These are phyloP conservation scores for Dione vanillae DNA, from an alignment of 2,888 invertebrate species.

Conservation along the genomic window DNA sequence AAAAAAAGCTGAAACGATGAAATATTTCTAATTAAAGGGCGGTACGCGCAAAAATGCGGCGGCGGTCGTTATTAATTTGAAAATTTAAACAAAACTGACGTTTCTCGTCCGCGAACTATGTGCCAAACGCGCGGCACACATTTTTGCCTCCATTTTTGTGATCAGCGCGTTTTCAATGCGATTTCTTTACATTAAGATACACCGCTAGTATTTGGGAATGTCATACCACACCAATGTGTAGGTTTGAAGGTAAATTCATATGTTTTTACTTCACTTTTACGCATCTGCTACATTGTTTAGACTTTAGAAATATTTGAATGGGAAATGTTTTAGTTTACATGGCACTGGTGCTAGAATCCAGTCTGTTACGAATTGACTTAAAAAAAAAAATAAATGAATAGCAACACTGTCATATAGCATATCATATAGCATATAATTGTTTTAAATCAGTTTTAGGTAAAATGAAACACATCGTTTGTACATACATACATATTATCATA, in stretches of 20 bases:
- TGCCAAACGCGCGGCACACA: conserved; percentile 66
- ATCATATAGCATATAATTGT: too few species aligned
- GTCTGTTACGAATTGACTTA: not conserved
- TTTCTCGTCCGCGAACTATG: conserved; percentile 76
- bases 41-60: conserved; percentile 64
- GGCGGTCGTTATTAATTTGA: conserved; percentile 76
- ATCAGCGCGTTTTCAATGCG: conserved; percentile 38
- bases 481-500: too few species aligned
- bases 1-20: conserved; percentile 69
- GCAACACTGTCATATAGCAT: too few species aligned
- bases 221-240: conserved; percentile 3
- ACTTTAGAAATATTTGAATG: not conserved
- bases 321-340: not conserved
- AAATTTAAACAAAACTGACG: conserved; percentile 81
- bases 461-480: too few species aligned
- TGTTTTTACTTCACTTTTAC: not conserved
- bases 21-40: conserved; percentile 80
- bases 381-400: too few species aligned
- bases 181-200: conserved; percentile 27
- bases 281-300: not conserved
- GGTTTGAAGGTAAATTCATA: not conserved
- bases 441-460: too few species aligned
- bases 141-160: conserved; percentile 68
- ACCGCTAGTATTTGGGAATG: conserved; percentile 24
- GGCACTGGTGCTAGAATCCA: not conserved